Conservation (phyloP, 37 sponge, comb jelly and placozoan species). For the Ianthella basta region DNA sequence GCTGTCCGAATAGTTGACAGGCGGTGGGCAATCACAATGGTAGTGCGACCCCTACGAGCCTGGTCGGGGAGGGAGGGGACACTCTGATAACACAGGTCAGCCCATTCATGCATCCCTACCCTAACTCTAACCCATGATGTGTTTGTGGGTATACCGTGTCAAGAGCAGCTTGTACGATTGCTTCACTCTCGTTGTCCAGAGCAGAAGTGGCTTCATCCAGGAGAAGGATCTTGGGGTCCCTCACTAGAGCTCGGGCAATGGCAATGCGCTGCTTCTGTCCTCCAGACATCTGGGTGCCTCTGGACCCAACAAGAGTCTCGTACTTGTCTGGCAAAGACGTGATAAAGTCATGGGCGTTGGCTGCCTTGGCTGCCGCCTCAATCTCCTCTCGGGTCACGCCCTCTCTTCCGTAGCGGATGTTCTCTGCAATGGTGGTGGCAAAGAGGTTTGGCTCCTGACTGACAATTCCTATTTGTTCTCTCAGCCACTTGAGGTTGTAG, state of each 20-base stretch:
- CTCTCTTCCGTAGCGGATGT: constrained; percentile 78
- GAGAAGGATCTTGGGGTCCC: constrained; percentile 86
- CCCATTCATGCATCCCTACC: too few species aligned
- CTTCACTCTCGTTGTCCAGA: constrained; percentile 90
- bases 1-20: constrained; percentile 89
- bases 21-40: constrained; percentile 89
- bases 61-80: too few species aligned
- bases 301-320: constrained; percentile 76
- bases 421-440: constrained; percentile 92
- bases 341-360: constrained; percentile 90
- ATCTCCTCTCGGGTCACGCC: constrained; percentile 83
- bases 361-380: constrained; percentile 83
- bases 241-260: constrained; percentile 89
- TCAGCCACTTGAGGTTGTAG: constrained; percentile 84
- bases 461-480: constrained; percentile 87
- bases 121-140: too few species aligned
- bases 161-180: constrained; percentile 85
- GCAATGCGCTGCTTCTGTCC: constrained; percentile 96
- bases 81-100: too few species aligned
- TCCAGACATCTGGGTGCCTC: constrained; percentile 83
- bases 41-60: constrained; percentile 86
- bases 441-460: constrained; percentile 94
- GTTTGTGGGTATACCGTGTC: too few species aligned
- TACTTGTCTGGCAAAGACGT: constrained; percentile 77
- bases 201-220: constrained; percentile 96